These are phyloP conservation scores for Anadara kagoshimensis DNA, from an alignment of 1,140 invertebrate species.

Conservation along the genomic window DNA sequence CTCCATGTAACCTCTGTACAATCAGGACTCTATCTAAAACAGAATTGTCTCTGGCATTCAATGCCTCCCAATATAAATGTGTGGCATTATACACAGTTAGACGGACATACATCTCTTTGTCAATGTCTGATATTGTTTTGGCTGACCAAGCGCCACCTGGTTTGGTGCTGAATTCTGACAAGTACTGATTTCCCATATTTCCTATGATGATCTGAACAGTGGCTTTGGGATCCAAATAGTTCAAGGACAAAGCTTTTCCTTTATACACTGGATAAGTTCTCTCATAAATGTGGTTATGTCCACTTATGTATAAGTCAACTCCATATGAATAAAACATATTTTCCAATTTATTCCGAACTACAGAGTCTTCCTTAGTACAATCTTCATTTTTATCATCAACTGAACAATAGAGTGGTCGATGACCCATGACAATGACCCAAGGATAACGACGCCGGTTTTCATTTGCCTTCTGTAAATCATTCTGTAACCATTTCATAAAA, in stretches of 20 bases:
- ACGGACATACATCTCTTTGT: conserved; percentile 81
- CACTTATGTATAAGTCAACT: conserved; percentile 96
- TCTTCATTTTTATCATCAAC: conserved; percentile 51
- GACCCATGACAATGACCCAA: conserved; percentile 71
- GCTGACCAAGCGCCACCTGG: conserved; percentile 56
- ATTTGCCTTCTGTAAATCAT: conserved; percentile 59
- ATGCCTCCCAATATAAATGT: conserved; percentile 92
- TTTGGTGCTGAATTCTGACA: conserved; percentile 46
- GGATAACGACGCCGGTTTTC: conserved; percentile 59
- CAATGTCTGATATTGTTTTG: conserved; percentile 40
- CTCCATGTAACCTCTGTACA: conserved; percentile 56
- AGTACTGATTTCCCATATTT: conserved; percentile 69
- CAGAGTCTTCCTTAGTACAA: conserved; percentile 40
- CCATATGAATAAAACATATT: conserved; percentile 89
- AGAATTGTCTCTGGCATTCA: conserved; percentile 77
- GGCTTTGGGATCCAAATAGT: conserved; percentile 59
- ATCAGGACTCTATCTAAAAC: conserved; percentile 58
- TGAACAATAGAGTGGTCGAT: conserved; percentile 70
- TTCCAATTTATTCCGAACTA: conserved; percentile 79
- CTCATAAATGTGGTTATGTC: conserved; percentile 97
- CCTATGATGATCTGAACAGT: conserved; percentile 63
- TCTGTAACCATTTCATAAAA: conserved; percentile 61
- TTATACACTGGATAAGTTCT: conserved; percentile 95
- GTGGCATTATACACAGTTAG: conserved; percentile 87
- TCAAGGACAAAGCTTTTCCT: conserved; percentile 77